A percentile compares a stretch with the other conserved stretches of the same genome.
These are phyloP conservation scores for Valencia hispanica DNA, from an alignment of 2,797 vertebrate genomes.

Conservation along the genomic window DNA sequence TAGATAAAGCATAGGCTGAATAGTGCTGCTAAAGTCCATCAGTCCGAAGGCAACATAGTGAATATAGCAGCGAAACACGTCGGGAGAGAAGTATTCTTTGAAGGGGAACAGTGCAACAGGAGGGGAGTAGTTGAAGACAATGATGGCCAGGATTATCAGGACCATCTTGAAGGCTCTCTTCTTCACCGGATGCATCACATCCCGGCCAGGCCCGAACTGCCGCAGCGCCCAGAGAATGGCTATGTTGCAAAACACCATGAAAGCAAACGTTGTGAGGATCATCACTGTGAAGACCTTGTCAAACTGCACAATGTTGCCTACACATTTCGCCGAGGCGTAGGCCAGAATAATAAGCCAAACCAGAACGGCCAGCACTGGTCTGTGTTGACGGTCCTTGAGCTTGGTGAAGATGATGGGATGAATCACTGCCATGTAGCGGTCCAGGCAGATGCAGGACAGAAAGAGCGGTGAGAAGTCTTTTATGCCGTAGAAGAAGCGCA, in stretches of 20 bases:
- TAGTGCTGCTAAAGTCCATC: slow-evolving; percentile 85
- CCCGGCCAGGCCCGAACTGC: slow-evolving; percentile 67
- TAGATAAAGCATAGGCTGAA: slow-evolving; percentile 83
- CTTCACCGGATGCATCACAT: slow-evolving; percentile 83
- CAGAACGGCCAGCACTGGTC: slow-evolving; percentile 45
- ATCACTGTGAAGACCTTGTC: slow-evolving; percentile 75
- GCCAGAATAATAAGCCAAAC: slow-evolving; percentile 76
- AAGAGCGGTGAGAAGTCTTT: slow-evolving; percentile 81
- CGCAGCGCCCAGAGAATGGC: slow-evolving; percentile 74
- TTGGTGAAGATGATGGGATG: slow-evolving; percentile 80
- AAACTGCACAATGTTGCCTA: slow-evolving; percentile 66
- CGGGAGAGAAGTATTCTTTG: slow-evolving; percentile 64
- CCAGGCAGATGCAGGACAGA: slow-evolving; percentile 83
- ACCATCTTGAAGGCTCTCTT: slow-evolving; percentile 84
- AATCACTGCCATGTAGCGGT: slow-evolving; percentile 82
- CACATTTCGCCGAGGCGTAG: slow-evolving; percentile 71
- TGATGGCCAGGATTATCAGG: slow-evolving; percentile 81
- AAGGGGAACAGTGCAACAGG: slow-evolving; percentile 82
- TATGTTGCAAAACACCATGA: slow-evolving; percentile 83
- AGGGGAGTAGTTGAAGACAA: slow-evolving; percentile 83
- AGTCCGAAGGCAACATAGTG: slow-evolving; percentile 78
- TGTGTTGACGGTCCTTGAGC: slow-evolving; percentile 76
- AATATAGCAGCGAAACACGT: slow-evolving; percentile 78
- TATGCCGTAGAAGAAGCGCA: slow-evolving; percentile 80
- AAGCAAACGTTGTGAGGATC: slow-evolving; percentile 73